Conservation (phyloP, 2,888 invertebrate genomes). For the Tolmerus cingulatus region DNA sequence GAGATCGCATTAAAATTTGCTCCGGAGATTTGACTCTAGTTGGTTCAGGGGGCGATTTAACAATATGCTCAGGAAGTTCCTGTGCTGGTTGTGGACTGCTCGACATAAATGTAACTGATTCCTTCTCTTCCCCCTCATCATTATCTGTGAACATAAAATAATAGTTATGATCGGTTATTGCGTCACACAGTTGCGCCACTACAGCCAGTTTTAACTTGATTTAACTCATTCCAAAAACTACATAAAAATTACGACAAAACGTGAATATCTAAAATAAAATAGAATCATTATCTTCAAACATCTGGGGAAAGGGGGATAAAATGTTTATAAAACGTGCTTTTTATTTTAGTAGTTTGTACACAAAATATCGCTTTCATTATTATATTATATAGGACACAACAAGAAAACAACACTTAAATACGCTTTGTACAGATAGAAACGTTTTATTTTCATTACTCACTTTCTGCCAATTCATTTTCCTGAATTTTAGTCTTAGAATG, state of each 20-base stretch:
- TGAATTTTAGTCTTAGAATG: constrained; percentile 54
- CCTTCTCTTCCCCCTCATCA: constrained; percentile 56
- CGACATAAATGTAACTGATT: constrained; percentile 60
- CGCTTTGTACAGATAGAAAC: constrained; percentile 6
- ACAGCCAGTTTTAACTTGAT: neutral
- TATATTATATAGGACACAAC: neutral
- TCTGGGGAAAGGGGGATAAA: neutral
- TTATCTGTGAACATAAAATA: constrained; percentile 56
- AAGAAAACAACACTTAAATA: constrained; percentile 43
- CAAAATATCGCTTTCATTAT: neutral
- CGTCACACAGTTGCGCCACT: neutral
- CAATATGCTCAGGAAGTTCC: constrained; percentile 72
- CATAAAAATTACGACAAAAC: neutral
- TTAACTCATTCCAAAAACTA: neutral
- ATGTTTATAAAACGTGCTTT: constrained; percentile 18
- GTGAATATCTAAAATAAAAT: constrained; percentile 1
- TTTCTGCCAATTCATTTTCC: constrained; percentile 63
- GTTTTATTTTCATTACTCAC: constrained; percentile 57
- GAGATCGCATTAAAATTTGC: constrained; percentile 90
- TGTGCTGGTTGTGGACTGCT: constrained; percentile 61
- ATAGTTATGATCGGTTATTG: neutral
- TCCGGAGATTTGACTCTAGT: constrained; percentile 93
- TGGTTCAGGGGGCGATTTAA: constrained; percentile 92
- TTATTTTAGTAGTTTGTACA: neutral
- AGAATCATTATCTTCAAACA: neutral